Percentiles rank a stretch among this genome's conserved stretches.
These are phyloP conservation scores for Gymnothorax reevesii DNA, from an alignment of 2,797 vertebrate genomes.

Conservation along the genomic window DNA sequence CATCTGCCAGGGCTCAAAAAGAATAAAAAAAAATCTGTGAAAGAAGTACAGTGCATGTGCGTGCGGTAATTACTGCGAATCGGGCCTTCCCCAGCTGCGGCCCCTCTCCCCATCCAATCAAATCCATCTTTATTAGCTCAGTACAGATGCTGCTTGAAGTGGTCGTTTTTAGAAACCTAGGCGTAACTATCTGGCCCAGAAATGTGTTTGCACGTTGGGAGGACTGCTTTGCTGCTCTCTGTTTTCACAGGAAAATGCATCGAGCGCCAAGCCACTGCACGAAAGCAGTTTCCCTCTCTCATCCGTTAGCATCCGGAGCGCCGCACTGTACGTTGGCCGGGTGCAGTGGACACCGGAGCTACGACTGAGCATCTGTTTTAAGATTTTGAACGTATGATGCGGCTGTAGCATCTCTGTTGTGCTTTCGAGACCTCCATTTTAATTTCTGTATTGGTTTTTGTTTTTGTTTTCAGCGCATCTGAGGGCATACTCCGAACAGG, in stretches of 20 bases:
- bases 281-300: neutral
- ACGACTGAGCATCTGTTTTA: neutral
- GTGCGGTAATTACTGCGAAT: neutral
- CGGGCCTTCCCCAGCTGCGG: slow-evolving; percentile 4
- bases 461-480: neutral
- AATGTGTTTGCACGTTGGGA: neutral
- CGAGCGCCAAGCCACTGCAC: neutral
- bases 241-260: neutral
- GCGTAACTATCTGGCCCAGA: neutral
- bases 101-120: neutral
- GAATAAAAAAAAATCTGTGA: neutral
- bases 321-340: neutral
- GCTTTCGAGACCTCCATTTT: neutral
- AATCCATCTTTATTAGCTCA: neutral
- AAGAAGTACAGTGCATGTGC: neutral
- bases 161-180: neutral
- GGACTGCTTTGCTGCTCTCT: slow-evolving; percentile 5
- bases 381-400: neutral
- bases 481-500: neutral
- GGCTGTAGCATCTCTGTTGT: neutral
- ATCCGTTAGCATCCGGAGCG: neutral
- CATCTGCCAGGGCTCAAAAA: neutral
- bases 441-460: neutral
- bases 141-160: neutral
- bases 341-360: neutral